phyloP scores from a whole-genome alignment of 2,113 vertebrate species.

The Lepidothrix coronata region DNA sequence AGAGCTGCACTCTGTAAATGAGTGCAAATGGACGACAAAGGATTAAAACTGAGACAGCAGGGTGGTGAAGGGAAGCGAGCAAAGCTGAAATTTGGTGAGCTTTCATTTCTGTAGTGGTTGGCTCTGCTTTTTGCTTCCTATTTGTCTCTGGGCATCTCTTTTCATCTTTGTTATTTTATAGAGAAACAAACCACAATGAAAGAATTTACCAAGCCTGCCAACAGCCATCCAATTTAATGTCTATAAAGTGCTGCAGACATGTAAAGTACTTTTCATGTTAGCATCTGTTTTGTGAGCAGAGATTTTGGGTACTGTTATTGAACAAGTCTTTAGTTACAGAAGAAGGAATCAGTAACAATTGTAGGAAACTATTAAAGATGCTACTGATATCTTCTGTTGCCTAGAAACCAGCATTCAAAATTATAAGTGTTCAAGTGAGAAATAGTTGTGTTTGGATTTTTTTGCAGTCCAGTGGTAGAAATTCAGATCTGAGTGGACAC shows the following conservation, averaged over 20 bases:
- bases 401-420: slow-evolving; percentile 50
- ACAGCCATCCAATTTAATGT: background rate
- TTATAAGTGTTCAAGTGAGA: slow-evolving; percentile 9
- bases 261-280: background rate
- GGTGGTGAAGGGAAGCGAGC: background rate
- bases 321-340: slow-evolving; percentile 29
- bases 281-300: background rate
- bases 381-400: background rate
- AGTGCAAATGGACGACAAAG: background rate
- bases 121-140: background rate
- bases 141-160: background rate
- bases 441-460: background rate
- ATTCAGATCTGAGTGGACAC: background rate
- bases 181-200: background rate
- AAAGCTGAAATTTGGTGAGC: background rate
- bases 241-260: background rate
- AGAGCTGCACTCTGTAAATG: background rate
- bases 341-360: slow-evolving; percentile 2
- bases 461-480: background rate
- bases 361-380: slow-evolving; percentile 44
- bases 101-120: background rate
- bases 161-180: background rate
- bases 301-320: slow-evolving; percentile 32
- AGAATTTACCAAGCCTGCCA: background rate
- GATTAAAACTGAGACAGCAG: background rate